Base-by-base conservation (phyloP, 2,797 vertebrate genomes). In the Argentina silus region DNA sequence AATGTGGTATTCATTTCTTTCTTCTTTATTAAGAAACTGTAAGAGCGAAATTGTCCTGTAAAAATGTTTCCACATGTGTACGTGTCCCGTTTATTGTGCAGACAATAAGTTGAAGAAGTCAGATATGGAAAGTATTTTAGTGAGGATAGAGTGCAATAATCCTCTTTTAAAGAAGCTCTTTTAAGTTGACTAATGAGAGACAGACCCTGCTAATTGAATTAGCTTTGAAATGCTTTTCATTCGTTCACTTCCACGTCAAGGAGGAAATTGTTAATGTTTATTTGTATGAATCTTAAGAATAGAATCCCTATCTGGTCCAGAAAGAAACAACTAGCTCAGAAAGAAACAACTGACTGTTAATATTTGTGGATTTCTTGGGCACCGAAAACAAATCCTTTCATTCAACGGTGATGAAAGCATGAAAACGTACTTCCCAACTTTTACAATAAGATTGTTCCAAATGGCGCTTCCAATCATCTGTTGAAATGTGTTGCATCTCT, bases 31-130 rank as follows among this genome's bases (percentile, higher is more conserved):
- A 77, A 76, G 64, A 78, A 77, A 36, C 44, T 5, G 76, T 69
- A 75, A 74, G 70, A 79, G 17, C 76, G 72, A 76, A 78, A 81
- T 21, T 64, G 48, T 48, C 83, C 76, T 19, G 68, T 86, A 79
- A 85, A 85, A 87, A 84, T 45, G 50, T 83, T 88, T 83, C 86
- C 85, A 82, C 81, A 72, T 83, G 82, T 48, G 17, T 50, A 27
- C 71, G 69, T 15, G 73, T 75, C 19, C 19, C 10, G 70, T 90
- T 87, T 87, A 85, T 80, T 73, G 77, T 64, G 79, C 70, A 79
- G 79, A 80, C 62, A 70, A 75, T 44, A 84, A 78, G 70, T 44
- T 73, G 59, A 74, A 70, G 71, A 74, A 78, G 68, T 79, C 81
- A 64, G 74, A 78, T 78, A 79, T 81, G 85, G 69, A 79, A 81